These are phyloP conservation scores for Dione juno DNA, from an alignment of 2,888 invertebrate species.

Conservation along the genomic window DNA sequence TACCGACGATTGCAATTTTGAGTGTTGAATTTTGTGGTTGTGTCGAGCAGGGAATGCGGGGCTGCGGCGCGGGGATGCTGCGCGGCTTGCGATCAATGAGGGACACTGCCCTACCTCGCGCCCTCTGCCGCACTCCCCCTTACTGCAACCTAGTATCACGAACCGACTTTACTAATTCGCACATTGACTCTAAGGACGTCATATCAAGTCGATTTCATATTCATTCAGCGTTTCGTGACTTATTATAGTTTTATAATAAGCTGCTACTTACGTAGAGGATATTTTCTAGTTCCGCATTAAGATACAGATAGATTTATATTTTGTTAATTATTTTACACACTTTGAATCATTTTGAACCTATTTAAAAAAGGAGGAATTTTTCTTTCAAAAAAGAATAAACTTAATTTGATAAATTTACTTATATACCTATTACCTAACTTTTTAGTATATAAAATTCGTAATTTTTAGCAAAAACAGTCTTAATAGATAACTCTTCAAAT, in stretches of 20 bases:
- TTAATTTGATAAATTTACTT: no score
- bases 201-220: constrained; percentile 25
- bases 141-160: constrained; percentile 62
- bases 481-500: no score
- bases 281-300: background rate
- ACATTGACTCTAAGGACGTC: constrained; percentile 56
- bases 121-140: constrained; percentile 50
- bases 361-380: no score
- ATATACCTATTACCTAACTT: no score
- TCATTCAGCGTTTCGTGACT: constrained; percentile 25
- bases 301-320: background rate
- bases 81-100: constrained; percentile 79
- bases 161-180: constrained; percentile 61
- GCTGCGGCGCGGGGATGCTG: constrained; percentile 65
- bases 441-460: no score
- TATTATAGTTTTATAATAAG: constrained; percentile 21
- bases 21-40: constrained; percentile 63
- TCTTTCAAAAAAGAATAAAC: no score
- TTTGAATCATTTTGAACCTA: no score
- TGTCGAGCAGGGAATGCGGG: constrained; percentile 64
- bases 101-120: constrained; percentile 57
- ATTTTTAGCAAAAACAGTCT: no score
- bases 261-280: background rate
- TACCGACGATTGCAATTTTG: constrained; percentile 59
- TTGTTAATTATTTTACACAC: no score